These are phyloP conservation scores for Ophion slaviceki DNA, from an alignment of 2,888 invertebrate species.

Conservation along the genomic window DNA sequence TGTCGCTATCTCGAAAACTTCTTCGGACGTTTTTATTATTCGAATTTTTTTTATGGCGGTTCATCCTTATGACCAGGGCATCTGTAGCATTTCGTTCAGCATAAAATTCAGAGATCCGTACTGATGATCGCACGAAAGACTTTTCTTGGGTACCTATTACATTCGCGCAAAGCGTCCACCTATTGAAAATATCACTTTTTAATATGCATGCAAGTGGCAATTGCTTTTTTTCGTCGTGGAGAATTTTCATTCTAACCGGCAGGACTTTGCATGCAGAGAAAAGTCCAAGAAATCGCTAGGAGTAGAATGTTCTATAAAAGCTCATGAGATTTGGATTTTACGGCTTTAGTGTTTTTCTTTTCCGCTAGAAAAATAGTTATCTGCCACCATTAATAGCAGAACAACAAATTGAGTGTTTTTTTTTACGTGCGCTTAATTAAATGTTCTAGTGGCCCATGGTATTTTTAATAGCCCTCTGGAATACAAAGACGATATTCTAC, in stretches of 20 bases:
- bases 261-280: too few relatives aligned
- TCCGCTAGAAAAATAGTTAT: background rate
- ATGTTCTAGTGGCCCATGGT: background rate
- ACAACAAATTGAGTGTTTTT: too few relatives aligned
- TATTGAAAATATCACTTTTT: constrained; percentile 3
- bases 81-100: too few relatives aligned
- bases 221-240: background rate
- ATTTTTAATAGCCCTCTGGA: background rate
- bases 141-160: constrained; percentile 47
- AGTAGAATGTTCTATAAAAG: background rate
- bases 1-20: too few relatives aligned
- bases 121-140: constrained; percentile 19
- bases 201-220: background rate
- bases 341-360: background rate
- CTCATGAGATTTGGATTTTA: background rate
- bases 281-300: background rate
- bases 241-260: background rate
- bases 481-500: background rate
- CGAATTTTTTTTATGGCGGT: too few relatives aligned
- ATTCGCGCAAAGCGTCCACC: constrained; percentile 28
- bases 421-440: too few relatives aligned
- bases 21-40: too few relatives aligned
- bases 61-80: too few relatives aligned
- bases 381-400: background rate
- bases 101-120: too few relatives aligned